phyloP scores from a whole-genome alignment of 2,113 vertebrate genomes.

The Cryptomyrus ogoouensis region DNA sequence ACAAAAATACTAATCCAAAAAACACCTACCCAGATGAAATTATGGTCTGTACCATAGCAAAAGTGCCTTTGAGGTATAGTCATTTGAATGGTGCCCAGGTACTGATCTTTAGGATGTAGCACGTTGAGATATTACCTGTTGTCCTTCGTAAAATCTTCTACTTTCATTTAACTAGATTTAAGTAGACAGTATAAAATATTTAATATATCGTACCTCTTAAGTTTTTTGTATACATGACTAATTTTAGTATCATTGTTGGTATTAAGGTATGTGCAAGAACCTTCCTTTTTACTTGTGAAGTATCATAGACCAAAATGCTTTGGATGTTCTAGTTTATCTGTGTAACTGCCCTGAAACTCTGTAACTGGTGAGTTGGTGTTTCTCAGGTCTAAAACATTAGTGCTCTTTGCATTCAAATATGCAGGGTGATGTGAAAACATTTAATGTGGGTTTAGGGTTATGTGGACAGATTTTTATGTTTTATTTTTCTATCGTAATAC shows the following conservation, averaged over 20 bases:
- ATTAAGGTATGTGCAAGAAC: neutral
- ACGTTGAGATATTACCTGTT: neutral
- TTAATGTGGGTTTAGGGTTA: neutral
- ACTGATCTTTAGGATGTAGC: neutral
- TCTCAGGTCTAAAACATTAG: neutral
- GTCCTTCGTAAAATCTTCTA: neutral
- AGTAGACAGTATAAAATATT: neutral
- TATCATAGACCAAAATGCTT: neutral
- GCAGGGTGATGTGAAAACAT: neutral
- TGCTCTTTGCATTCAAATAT: neutral
- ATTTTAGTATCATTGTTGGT: neutral
- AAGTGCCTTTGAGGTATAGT: neutral
- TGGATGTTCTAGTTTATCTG: neutral
- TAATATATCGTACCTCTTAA: neutral
- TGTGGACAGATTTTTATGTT: neutral
- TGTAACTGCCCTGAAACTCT: neutral
- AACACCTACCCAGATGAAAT: neutral
- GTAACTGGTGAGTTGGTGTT: neutral
- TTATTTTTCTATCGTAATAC: too few relatives aligned
- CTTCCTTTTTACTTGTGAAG: neutral
- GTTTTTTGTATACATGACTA: neutral
- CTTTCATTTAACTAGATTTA: neutral
- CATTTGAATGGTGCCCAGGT: neutral
- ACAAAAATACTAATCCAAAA: neutral
- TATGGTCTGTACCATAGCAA: neutral